Base-by-base conservation (phyloP, 2,797 vertebrate genomes). In the Acrossocheilus wenchowensis region DNA sequence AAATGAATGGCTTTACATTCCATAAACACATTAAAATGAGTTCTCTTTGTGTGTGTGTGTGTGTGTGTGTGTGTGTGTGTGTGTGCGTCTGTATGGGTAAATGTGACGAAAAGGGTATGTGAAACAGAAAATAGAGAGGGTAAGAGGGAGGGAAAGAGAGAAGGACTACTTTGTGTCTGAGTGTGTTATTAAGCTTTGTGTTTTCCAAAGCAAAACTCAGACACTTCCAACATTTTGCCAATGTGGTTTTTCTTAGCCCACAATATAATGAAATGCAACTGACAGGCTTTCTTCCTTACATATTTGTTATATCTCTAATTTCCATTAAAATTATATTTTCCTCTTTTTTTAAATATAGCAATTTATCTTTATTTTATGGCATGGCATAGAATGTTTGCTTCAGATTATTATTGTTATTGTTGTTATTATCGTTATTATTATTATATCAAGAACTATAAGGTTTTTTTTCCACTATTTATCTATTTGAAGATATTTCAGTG, bases 1-100 rank as follows among this genome's bases (percentile, higher is more conserved):
- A 84, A 92, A 93, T 90, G 87, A 87, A 90, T 90, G 90, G 89
- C 73, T 87, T 92, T 89, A 89, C 92, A 92, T 88, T 84, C 88
- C 86, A 92, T 81, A 90, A 86, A 84, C n/a, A 86, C 87, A 92
- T 93, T 86, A 89, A 84, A 82, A 75, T 93, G 89, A 92, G 78
- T 45, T 78, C 73, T 90, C 60, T 82, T 23, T 84, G 62, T 81
- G 36, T 48, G 73, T n/a, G 79, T 52, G 15, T 43, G 41, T 43
- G 62, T 81, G 36, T 48, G 73, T n/a, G 79, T 52, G 15, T 43
- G 41, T 43, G 41, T 43, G 41, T 43, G 41, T 10, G 45, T 45
- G 45, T 45, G 39, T 77, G 78, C 69, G n/a, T 87, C 79, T 87
- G 74, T 80, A 81, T 87, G 84, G 68, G 78, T 30, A 86, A 86